A percentile compares a stretch with the other conserved stretches of the same genome.
Conservation (phyloP, 1,140 invertebrate genomes). For the Lethrus apterus region DNA sequence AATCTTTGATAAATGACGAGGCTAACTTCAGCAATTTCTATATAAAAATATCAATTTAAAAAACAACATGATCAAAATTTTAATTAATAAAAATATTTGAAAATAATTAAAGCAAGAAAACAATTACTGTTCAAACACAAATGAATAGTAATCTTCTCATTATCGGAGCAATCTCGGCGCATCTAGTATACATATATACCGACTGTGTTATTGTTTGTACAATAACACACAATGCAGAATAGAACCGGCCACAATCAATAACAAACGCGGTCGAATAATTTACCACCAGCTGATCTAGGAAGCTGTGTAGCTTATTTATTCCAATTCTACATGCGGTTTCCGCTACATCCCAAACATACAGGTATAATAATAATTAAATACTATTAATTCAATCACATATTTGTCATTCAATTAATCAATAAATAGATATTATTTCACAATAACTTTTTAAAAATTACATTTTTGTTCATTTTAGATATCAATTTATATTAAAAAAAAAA, state of each 20-base stretch:
- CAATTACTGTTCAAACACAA: slow-evolving; percentile 13
- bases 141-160: slow-evolving; percentile 24
- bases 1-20: too few relatives aligned
- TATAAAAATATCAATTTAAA: too few relatives aligned
- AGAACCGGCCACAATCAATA: slow-evolving; percentile 22
- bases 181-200: slow-evolving; percentile 18
- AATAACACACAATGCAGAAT: slow-evolving; percentile 23
- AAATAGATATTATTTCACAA: too few relatives aligned
- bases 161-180: slow-evolving; percentile 19
- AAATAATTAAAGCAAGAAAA: slow-evolving; percentile 3
- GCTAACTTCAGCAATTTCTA: too few relatives aligned
- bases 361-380: slow-evolving; percentile 1
- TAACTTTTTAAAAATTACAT: too few relatives aligned
- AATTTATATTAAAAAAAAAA: too few relatives aligned
- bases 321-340: not conserved
- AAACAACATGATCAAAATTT: too few relatives aligned
- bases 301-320: slow-evolving; percentile 8
- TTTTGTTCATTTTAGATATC: too few relatives aligned
- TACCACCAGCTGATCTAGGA: slow-evolving; percentile 11
- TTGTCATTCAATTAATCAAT: too few relatives aligned
- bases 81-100: too few relatives aligned
- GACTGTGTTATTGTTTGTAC: slow-evolving; percentile 22
- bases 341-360: too few relatives aligned
- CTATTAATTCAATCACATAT: slow-evolving; percentile 5
- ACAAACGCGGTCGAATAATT: slow-evolving; percentile 21